Percentiles rank a stretch among this genome's conserved stretches.
These are phyloP conservation scores for Hipposideros larvatus DNA, from an alignment of 2,797 vertebrate genomes.

Conservation along the genomic window DNA sequence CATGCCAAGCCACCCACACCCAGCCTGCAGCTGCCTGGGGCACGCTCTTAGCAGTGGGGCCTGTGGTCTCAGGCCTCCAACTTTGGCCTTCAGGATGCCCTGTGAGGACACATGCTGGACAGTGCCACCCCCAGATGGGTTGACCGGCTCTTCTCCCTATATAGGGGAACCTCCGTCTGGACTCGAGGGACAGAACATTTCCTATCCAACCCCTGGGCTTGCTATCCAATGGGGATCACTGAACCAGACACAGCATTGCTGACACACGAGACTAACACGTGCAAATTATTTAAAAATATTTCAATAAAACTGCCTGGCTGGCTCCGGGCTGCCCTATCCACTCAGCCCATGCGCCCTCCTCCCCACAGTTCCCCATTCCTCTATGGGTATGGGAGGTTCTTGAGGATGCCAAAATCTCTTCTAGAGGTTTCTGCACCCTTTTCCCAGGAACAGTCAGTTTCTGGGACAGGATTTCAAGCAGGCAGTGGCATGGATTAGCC, in stretches of 20 bases:
- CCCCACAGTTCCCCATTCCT: neutral
- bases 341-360: conserved; percentile 71
- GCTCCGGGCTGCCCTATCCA: conserved; percentile 79
- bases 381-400: neutral
- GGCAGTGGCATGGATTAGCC: neutral
- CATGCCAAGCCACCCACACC: conserved; percentile 87
- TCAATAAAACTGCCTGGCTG: conserved; percentile 86
- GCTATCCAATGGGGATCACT: conserved; percentile 52
- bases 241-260: conserved; percentile 76
- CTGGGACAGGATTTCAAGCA: neutral
- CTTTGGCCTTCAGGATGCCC: conserved; percentile 57
- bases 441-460: neutral
- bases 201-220: conserved; percentile 55
- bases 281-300: conserved; percentile 84
- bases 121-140: conserved; percentile 27
- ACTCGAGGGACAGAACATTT: conserved; percentile 63
- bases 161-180: conserved; percentile 69
- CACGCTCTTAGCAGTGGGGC: conserved; percentile 89
- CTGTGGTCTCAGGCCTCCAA: conserved; percentile 65
- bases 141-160: conserved; percentile 31
- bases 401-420: conserved; percentile 14
- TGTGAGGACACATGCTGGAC: conserved; percentile 24
- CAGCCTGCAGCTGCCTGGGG: conserved; percentile 92
- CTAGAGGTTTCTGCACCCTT: neutral
- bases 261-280: conserved; percentile 81